Evolutionary conservation across 2,797 vertebrate genomes (phyloP), one percentile per base, ranked within the genome.

Genomic region (Falco concolor): DNA sequence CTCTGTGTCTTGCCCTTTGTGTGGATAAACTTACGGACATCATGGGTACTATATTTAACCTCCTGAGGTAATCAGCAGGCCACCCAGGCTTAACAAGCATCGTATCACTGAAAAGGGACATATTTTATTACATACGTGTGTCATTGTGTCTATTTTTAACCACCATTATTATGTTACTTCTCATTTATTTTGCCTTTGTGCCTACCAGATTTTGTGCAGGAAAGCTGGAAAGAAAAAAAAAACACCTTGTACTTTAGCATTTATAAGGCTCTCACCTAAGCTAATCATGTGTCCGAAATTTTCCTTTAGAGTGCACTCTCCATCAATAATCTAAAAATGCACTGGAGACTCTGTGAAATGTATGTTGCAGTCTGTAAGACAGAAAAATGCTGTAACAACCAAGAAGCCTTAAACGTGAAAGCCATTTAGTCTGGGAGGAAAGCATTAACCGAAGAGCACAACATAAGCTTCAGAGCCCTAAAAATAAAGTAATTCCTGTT

Each of bases 41-140:
- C 64, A 78, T 23, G 22, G 49, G n/a, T 6, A 7, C 90, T 90
- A 59, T 86, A 61, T 90, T 90, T 94, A 90, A 90, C 74, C 53
- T 59, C 49, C 77, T 70, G 90, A 82, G n/a, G 6, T 59, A 49
- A 57, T 28, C 69, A 47, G 19, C 3, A 59, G 68, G 24, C 60
- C 60, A 75, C 59, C 38, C 19, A 5, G 70, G 18, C 20, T 84
- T 76, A 75, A 36, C 73, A 60, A 90, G 63, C 67, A 32, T 16
- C 59, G 38, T 65, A 12, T 45, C 70, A 87, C 24, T 91, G 93
- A 12, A 88, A 92, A 93, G 77, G 47, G 72, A 70, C 68, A 60
- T 42, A 22, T 49, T 90, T 74, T 10, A 67, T 49, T 42, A 16
- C 8, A 8, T 32, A 59, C 84, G 67, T 84, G 22, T 76, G 69